A percentile compares a stretch with the other conserved stretches of the same genome.
Evolutionary conservation across 2,113 vertebrate species (phyloP).

Genomic region (Podarcis muralis): DNA sequence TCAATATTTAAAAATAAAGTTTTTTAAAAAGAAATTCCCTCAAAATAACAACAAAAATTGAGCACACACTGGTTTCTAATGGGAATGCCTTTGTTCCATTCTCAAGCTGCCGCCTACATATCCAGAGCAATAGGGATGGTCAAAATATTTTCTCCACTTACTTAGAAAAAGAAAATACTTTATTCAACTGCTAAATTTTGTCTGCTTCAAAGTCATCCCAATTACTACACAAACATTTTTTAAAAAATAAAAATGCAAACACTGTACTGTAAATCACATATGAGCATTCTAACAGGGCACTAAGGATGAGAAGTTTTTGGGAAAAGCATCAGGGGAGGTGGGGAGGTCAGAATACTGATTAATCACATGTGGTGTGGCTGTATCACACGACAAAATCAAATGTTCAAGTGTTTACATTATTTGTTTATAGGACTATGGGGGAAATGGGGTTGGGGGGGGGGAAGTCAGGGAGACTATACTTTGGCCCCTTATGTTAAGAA

Average conservation of each 20-base stretch:
- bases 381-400: conserved; percentile 38
- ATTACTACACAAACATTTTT: conserved; percentile 41
- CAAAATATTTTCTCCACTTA: conserved; percentile 63
- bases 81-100: conserved; percentile 52
- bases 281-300: conserved; percentile 17
- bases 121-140: conserved; percentile 48
- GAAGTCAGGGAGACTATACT: conserved; percentile 44
- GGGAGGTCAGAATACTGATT: background rate
- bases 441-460: conserved; percentile 22
- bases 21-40: conserved; percentile 53
- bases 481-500: conserved; percentile 62
- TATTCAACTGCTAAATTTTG: conserved; percentile 67
- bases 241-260: conserved; percentile 41
- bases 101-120: conserved; percentile 45
- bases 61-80: conserved; percentile 56
- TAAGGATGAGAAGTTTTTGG: background rate
- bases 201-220: conserved; percentile 66
- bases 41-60: conserved; percentile 47
- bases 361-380: conserved; percentile 20
- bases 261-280: conserved; percentile 34
- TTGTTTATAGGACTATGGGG: conserved; percentile 39
- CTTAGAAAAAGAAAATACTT: conserved; percentile 51
- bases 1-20: conserved; percentile 60
- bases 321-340: background rate
- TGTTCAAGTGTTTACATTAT: conserved; percentile 40